Evolutionary conservation across 2,797 vertebrate genomes (phyloP).

Genomic region (Clarias laeviceps): DNA sequence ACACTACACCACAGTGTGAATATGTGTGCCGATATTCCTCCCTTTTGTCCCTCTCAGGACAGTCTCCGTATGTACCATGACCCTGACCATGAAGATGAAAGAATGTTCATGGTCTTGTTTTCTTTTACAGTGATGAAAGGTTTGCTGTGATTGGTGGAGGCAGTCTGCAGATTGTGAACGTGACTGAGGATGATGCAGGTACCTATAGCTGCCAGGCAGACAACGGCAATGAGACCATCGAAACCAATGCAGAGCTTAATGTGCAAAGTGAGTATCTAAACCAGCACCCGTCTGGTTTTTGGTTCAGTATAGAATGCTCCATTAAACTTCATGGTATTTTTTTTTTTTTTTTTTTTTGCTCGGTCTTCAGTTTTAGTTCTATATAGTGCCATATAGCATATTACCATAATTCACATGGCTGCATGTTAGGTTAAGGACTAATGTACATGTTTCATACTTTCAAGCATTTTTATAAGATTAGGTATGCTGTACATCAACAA

Average conservation of each 20-base stretch:
- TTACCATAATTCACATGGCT: not conserved
- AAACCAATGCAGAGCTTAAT: slow-evolving; percentile 84
- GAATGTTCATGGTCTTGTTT: not conserved
- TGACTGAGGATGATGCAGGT: slow-evolving; percentile 82
- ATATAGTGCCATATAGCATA: not conserved
- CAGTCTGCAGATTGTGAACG: slow-evolving; percentile 80
- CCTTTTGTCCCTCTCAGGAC: not conserved
- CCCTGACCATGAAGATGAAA: not conserved
- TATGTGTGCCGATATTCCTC: not conserved
- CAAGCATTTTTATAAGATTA: not conserved
- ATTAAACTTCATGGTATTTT: not conserved
- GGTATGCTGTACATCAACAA: not conserved
- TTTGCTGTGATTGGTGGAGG: slow-evolving; percentile 80
- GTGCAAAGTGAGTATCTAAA: slow-evolving; percentile 81
- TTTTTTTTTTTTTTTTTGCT: not conserved
- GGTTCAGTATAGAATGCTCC: not conserved
- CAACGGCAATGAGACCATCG: slow-evolving; percentile 81
- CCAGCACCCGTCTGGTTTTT: not conserved
- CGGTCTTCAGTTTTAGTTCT: not conserved
- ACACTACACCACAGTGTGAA: not conserved
- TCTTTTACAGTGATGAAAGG: slow-evolving; percentile 65
- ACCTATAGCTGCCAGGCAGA: slow-evolving; percentile 84
- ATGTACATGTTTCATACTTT: not conserved
- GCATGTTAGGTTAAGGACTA: not conserved
- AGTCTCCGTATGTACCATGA: not conserved